phyloP scores from a whole-genome alignment of 2,797 vertebrate genomes.

The Phrynocephalus guinanensis region DNA sequence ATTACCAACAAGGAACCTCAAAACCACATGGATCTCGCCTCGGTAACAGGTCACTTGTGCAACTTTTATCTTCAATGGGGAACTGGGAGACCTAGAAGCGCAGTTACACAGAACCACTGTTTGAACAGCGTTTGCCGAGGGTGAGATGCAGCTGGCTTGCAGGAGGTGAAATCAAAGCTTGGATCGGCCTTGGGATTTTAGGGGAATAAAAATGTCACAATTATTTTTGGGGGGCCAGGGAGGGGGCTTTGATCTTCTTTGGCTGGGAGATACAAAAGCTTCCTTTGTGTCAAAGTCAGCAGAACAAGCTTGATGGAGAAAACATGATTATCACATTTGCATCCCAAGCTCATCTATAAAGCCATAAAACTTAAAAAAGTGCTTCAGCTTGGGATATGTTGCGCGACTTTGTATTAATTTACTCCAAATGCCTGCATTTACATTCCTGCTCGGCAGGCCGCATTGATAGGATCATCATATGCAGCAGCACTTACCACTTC shows the following conservation, averaged over 20 bases:
- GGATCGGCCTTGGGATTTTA: background rate
- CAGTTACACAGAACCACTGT: too few species aligned
- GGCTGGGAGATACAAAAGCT: constrained; percentile 29
- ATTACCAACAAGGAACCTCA: too few species aligned
- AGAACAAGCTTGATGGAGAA: constrained; percentile 46
- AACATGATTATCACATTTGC: constrained; percentile 49
- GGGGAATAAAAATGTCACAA: background rate
- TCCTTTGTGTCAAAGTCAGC: background rate
- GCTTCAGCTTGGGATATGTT: constrained; percentile 54
- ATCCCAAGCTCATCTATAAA: constrained; percentile 13
- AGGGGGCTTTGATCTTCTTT: background rate
- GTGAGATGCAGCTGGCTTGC: background rate
- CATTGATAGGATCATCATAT: constrained; percentile 53
- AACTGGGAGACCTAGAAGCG: too few species aligned
- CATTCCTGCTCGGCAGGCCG: constrained; percentile 47
- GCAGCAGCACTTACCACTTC: constrained; percentile 57
- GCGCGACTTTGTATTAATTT: constrained; percentile 54
- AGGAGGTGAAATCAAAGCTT: background rate
- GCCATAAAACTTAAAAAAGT: constrained; percentile 56
- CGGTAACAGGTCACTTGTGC: too few species aligned
- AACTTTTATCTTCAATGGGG: too few species aligned
- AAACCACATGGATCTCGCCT: too few species aligned
- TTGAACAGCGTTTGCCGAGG: background rate
- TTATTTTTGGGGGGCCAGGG: background rate
- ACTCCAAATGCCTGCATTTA: constrained; percentile 53